Evolutionary conservation across 2,113 vertebrate genomes (phyloP).

Genomic region (Macquaria ambigua): DNA sequence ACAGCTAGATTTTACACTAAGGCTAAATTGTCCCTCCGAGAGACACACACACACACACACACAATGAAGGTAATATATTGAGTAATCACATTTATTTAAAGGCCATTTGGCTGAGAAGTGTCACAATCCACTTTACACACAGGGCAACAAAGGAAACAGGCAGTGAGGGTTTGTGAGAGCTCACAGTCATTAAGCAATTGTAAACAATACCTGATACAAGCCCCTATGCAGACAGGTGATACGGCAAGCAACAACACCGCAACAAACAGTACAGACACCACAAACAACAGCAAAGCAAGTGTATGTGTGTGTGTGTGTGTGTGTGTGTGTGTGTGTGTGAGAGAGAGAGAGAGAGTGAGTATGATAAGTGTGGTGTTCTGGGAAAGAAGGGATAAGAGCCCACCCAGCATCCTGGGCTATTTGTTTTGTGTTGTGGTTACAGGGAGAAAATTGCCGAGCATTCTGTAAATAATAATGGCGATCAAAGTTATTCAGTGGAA

Average conservation of each 20-base stretch:
- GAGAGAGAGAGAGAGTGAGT: neutral
- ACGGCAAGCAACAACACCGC: neutral
- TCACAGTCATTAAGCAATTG: constrained; percentile 17
- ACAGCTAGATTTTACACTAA: neutral
- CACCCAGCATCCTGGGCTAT: constrained; percentile 30
- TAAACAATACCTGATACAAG: constrained; percentile 21
- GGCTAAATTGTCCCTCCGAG: constrained; percentile 18
- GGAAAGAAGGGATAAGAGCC: constrained; percentile 15
- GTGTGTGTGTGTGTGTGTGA: neutral
- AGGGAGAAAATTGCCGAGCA: constrained; percentile 39
- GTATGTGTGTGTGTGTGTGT: neutral
- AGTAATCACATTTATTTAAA: constrained; percentile 42
- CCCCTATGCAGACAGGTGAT: constrained; percentile 1
- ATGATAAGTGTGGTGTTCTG: neutral
- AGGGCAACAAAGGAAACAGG: constrained; percentile 10
- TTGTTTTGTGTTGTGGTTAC: constrained; percentile 45
- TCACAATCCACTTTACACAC: constrained; percentile 27
- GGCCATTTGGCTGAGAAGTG: constrained; percentile 32
- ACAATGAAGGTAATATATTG: constrained; percentile 14
- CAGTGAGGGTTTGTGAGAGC: constrained; percentile 12
- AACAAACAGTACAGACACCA: neutral
- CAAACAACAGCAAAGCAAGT: neutral
- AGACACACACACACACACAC: neutral
- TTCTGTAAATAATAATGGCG: constrained; percentile 58
- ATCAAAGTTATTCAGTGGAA: constrained; percentile 58